phyloP scores from a whole-genome alignment of 2,113 vertebrate genomes.

The Hiodon tergisus region DNA sequence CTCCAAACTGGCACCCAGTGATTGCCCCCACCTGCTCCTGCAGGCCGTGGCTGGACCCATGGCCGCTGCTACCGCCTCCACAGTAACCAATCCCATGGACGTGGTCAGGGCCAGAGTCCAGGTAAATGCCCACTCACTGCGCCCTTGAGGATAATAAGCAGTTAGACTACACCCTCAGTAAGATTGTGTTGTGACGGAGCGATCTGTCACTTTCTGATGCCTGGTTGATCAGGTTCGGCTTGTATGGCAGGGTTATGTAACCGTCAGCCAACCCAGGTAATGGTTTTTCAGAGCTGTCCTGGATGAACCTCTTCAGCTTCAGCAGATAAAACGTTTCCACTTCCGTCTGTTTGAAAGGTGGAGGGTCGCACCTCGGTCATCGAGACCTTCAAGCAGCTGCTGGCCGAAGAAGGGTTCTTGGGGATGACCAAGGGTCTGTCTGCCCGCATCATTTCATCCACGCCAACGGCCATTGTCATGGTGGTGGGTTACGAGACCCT shows the following conservation, averaged over 20 bases:
- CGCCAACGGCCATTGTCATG: slow-evolving; percentile 85
- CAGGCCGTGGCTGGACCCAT: slow-evolving; percentile 87
- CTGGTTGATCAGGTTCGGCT: neutral
- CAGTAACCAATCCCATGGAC: slow-evolving; percentile 96
- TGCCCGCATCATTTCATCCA: slow-evolving; percentile 84
- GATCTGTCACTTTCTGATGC: neutral
- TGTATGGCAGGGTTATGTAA: neutral
- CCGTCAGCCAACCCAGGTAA: no score
- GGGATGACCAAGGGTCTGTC: slow-evolving; percentile 90
- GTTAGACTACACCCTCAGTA: neutral
- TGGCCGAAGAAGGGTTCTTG: slow-evolving; percentile 83
- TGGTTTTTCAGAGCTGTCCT: no score
- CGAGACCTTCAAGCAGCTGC: slow-evolving; percentile 82
- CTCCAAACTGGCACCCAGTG: slow-evolving; percentile 74
- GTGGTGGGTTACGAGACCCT: slow-evolving; percentile 94
- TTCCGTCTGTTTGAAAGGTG: slow-evolving; percentile 61
- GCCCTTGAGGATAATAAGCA: neutral
- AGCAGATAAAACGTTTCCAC: neutral
- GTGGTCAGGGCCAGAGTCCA: slow-evolving; percentile 90
- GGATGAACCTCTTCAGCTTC: neutral
- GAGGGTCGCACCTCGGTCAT: slow-evolving; percentile 84
- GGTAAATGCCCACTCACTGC: slow-evolving; percentile 54
- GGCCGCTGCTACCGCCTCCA: slow-evolving; percentile 86
- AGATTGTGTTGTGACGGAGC: neutral
- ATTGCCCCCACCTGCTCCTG: slow-evolving; percentile 88